These are phyloP conservation scores for Drosophila kambysellisi DNA, from an alignment of 2,888 invertebrate species.

Conservation along the genomic window DNA sequence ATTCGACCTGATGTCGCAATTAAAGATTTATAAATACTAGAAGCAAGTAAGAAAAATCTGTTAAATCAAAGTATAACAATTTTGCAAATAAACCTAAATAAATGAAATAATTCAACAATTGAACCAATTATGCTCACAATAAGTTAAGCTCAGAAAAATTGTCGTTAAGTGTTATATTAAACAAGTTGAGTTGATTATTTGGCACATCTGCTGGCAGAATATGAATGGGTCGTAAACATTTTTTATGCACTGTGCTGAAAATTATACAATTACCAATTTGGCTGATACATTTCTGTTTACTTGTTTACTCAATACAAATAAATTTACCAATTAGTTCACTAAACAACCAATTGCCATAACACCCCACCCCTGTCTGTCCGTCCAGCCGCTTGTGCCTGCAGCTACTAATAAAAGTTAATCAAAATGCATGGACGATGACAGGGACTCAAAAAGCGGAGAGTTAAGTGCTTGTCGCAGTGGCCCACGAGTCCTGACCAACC, in stretches of 20 bases:
- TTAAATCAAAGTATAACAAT: no score
- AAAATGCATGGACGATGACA: constrained; percentile 58
- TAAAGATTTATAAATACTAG: no score
- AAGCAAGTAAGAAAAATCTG: no score
- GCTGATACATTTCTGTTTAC: neutral
- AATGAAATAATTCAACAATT: neutral
- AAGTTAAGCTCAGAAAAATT: neutral
- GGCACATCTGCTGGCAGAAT: neutral
- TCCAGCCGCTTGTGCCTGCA: no score
- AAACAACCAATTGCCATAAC: constrained; percentile 45
- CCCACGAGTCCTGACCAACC: constrained; percentile 37
- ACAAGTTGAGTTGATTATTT: neutral
- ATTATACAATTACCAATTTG: neutral
- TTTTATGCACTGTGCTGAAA: neutral
- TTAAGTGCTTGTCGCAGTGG: constrained; percentile 48
- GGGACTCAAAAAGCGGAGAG: constrained; percentile 45
- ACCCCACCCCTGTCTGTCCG: no score
- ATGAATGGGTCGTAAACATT: neutral
- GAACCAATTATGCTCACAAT: neutral
- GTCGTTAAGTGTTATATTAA: neutral
- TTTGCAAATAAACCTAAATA: neutral
- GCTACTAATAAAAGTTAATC: constrained; percentile 55
- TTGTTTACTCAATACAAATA: constrained; percentile 29
- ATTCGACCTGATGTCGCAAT: no score
- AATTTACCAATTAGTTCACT: constrained; percentile 40